Base-by-base conservation (phyloP, 2,797 vertebrate genomes). In the Pangasius djambal region DNA sequence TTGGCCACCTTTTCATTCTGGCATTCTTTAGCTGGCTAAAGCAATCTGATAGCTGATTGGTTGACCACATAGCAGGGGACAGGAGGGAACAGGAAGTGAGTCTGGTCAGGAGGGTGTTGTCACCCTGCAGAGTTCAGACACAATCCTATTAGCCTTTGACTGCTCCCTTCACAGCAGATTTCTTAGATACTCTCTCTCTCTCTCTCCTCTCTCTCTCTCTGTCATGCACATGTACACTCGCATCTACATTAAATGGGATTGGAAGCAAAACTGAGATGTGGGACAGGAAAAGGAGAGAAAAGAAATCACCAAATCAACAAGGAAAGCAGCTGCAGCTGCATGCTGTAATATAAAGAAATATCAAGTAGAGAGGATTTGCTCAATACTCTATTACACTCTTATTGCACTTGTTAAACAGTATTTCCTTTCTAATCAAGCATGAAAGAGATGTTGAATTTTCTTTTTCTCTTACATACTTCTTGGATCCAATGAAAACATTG, bases 91-190 rank as follows among this genome's bases (percentile, higher is more conserved):
- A 91, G 89, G 89, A 91, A 90, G 88, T 84, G 70, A 79, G 75
- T 81, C 63, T 86, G 84, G 78, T 89, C 89, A 91, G 88, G 75
- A 91, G 88, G 88, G 84, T 89, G 87, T 83, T 86, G 72, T 82
- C 50, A 61, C 82, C 87, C 85, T 69, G 89, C 89, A 67, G 88
- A 87, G 86, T 88, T 90, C 59, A 89, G 40, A 78, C 31, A 85
- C 61, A 89, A 91, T 91, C 90, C 85, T 59, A 90, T 93, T 92
- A 92, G 74, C 86, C 82, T 91, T 70, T 90, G 77, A 79, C 89
- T 91, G 87, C 78, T 74, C 88, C 37, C 22, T 83, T 91, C 82
- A 87, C 83, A 88, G 88, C 55, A 79, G 55, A 87, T 87, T 88
- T 89, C 72, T 83, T 63, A 74, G 8, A 65, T 59, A 6, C 65